Evolutionary conservation across 2,888 invertebrate species (phyloP).

Genomic region (Trileptium ribeirensis): DNA sequence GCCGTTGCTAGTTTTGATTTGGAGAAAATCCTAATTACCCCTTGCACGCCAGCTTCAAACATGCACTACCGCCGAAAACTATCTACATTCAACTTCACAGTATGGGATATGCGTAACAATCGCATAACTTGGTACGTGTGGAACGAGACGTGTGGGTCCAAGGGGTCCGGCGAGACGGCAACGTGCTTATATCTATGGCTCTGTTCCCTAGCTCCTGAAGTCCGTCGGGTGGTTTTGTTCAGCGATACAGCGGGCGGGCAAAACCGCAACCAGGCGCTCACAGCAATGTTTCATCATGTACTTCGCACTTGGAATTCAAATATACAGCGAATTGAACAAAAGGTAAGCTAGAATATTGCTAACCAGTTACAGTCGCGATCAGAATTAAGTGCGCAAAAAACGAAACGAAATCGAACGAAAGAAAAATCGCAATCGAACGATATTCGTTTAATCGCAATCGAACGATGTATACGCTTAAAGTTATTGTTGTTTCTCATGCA

Average conservation of each 20-base stretch:
- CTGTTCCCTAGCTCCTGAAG: background rate
- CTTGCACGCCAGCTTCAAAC: background rate
- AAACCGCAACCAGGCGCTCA: background rate
- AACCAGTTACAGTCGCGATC: too few relatives aligned
- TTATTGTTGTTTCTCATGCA: too few relatives aligned
- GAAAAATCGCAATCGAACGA: too few relatives aligned
- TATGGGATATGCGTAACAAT: background rate
- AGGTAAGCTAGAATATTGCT: too few relatives aligned
- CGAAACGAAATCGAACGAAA: too few relatives aligned
- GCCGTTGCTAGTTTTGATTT: background rate
- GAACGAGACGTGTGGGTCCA: background rate
- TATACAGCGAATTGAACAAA: too few relatives aligned
- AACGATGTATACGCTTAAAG: too few relatives aligned
- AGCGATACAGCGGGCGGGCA: background rate
- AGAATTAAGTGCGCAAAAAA: too few relatives aligned
- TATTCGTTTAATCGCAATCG: too few relatives aligned
- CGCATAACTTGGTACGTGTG: background rate
- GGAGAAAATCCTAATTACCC: background rate
- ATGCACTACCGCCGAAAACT: slow-evolving; percentile 18
- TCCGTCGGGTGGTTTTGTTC: background rate
- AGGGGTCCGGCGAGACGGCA: background rate
- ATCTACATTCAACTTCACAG: slow-evolving; percentile 15
- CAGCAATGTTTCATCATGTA: background rate
- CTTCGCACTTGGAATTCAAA: too few relatives aligned
- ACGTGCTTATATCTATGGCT: background rate